Base-by-base conservation (phyloP, 2,797 vertebrate genomes). In the Knipowitschia caucasica region DNA sequence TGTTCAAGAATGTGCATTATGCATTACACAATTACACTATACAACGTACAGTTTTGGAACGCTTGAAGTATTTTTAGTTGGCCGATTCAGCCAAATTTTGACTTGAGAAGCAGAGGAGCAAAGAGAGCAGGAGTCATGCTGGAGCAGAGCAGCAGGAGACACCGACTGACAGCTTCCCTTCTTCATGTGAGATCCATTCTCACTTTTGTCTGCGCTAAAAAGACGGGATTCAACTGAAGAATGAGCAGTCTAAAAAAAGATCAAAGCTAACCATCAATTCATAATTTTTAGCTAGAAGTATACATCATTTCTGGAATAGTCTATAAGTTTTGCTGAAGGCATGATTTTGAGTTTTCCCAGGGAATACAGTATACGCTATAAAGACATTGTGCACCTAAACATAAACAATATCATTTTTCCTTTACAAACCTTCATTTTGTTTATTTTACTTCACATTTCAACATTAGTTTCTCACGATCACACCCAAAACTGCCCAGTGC, bases 131-230 rank as follows among this genome's bases (percentile, higher is more conserved):
- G 8, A 0, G 4, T 17, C 39, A 8, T 51, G 31, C 43, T 20
- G 40, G 23, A 58, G 17, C 46, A 26, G 35, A 59, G 50, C 24
- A 42, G 45, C 57, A 52, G 62, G 42, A 24, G 23, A 24, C 5
- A 8, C 7, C 31, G 52, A 73, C 2, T 50, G 62, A 59, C 24
- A 59, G 50, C 53, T 46, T 3, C 17, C 23, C 15, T 31, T 35
- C 5, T 61, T 62, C 38, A 47, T 34, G 23, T 30, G 17, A 61
- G 30, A 54, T 55, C 21, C 0, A 30, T 33, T 49, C 23, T 21
- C 26, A 4, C 6, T 53, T 67, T 58, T 47, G 29, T 54, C 55
- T 46, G 4, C 3, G 24, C 21, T 18, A 15, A 53, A 39, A 12
- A 17, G 30, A 21, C 11, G 14, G 46, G 43, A 25, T 10, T 31